A percentile compares a stretch with the other conserved stretches of the same genome.
Evolutionary conservation across 2,888 invertebrate species (phyloP).

Genomic region (Gasteruption jaculator): DNA sequence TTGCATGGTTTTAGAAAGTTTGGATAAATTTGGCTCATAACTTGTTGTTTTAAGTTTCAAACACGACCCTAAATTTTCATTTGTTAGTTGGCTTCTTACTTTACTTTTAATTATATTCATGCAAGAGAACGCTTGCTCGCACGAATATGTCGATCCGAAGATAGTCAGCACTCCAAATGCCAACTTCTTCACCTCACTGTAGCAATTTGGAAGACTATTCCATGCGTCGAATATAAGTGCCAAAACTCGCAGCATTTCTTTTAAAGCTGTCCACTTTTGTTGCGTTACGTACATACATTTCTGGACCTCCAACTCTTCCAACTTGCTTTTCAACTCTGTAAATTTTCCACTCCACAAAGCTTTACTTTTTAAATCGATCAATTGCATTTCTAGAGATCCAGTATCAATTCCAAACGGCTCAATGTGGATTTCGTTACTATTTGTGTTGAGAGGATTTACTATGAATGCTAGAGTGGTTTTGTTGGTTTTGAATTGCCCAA

Average conservation of each 20-base stretch:
- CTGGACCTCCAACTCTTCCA: conserved; percentile 12
- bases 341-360: conserved; percentile 15
- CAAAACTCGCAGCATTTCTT: conserved; percentile 34
- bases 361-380: conserved; percentile 17
- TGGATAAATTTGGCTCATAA: conserved; percentile 12
- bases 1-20: conserved; percentile 10
- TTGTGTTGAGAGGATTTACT: conserved; percentile 32
- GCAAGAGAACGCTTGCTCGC: conserved; percentile 30
- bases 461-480: conserved; percentile 19
- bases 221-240: conserved; percentile 33
- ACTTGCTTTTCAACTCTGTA: conserved; percentile 13
- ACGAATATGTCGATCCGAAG: conserved; percentile 29
- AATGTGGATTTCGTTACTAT: conserved; percentile 28
- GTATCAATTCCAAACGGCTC: conserved; percentile 27
- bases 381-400: conserved; percentile 8
- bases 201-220: conserved; percentile 37
- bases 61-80: conserved; percentile 7
- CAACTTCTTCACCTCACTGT: conserved; percentile 34
- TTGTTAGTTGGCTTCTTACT: conserved; percentile 11
- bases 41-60: conserved; percentile 8
- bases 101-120: conserved; percentile 12
- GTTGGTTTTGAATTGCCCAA: conserved; percentile 16
- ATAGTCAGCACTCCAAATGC: conserved; percentile 30
- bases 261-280: conserved; percentile 21
- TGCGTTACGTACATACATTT: conserved; percentile 11